Percentiles rank a stretch among this genome's conserved stretches.
These are phyloP conservation scores for Lasioglossum malachurum DNA, from an alignment of 2,888 invertebrate species.

Conservation along the genomic window DNA sequence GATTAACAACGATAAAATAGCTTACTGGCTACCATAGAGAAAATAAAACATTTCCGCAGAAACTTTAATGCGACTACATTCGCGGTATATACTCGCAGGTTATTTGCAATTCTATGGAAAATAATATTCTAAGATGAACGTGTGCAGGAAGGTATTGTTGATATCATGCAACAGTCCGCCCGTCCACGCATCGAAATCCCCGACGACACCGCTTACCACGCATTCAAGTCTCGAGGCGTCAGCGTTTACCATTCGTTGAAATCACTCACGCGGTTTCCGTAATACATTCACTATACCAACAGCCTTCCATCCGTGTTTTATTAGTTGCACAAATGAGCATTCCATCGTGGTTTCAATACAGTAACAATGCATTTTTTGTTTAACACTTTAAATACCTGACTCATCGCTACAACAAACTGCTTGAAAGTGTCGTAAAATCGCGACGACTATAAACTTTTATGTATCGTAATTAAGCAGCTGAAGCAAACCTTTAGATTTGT, in stretches of 20 bases:
- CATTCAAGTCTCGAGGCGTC: neutral
- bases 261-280: neutral
- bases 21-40: neutral
- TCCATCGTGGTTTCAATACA: neutral
- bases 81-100: neutral
- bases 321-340: neutral
- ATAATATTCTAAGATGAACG: neutral
- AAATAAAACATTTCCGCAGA: neutral
- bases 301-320: neutral
- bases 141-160: neutral
- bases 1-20: neutral
- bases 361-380: neutral
- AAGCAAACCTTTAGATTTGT: neutral
- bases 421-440: neutral
- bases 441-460: neutral
- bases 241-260: neutral
- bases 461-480: neutral
- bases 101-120: neutral
- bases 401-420: neutral
- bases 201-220: conserved; percentile 8
- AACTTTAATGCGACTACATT: neutral
- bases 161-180: neutral
- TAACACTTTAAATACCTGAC: neutral
- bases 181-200: neutral
- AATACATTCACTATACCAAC: neutral